phyloP scores from a whole-genome alignment of 37 sponge, comb jelly and placozoan species.

The Halichondria panicea region DNA sequence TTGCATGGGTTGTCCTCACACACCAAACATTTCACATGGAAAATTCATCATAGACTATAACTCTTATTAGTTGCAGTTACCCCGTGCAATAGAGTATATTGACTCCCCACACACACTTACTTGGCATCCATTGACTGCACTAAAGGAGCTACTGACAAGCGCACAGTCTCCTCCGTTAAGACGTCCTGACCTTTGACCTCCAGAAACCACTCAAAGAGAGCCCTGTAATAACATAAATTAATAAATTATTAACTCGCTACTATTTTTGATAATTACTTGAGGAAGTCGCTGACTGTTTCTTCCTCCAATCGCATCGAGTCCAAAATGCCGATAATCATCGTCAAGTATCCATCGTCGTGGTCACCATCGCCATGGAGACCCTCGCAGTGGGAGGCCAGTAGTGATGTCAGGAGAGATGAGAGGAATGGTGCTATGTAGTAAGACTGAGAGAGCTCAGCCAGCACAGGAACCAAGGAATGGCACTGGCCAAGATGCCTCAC shows the following conservation, averaged over 20 bases:
- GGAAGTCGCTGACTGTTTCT: background rate
- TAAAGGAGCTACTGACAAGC: background rate
- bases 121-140: slow-evolving; percentile 39
- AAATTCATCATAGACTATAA: too few species aligned
- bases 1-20: too few species aligned
- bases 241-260: too few species aligned
- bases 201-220: slow-evolving; percentile 14
- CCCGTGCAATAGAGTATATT: background rate
- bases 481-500: slow-evolving; percentile 23
- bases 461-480: background rate
- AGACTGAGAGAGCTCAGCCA: slow-evolving; percentile 15
- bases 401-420: slow-evolving; percentile 12
- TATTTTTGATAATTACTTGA: slow-evolving; percentile 13
- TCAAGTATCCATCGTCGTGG: background rate
- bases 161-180: slow-evolving; percentile 1
- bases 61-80: too few species aligned
- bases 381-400: slow-evolving; percentile 18
- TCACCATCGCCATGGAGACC: slow-evolving; percentile 14
- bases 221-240: slow-evolving; percentile 1
- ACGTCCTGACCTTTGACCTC: background rate
- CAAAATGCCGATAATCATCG: background rate
- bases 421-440: slow-evolving; percentile 30
- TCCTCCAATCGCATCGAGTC: slow-evolving; percentile 24
- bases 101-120: slow-evolving; percentile 7
- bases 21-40: too few species aligned